Conservation (phyloP, 2,888 invertebrate species). For the Helobdella robusta region DNA sequence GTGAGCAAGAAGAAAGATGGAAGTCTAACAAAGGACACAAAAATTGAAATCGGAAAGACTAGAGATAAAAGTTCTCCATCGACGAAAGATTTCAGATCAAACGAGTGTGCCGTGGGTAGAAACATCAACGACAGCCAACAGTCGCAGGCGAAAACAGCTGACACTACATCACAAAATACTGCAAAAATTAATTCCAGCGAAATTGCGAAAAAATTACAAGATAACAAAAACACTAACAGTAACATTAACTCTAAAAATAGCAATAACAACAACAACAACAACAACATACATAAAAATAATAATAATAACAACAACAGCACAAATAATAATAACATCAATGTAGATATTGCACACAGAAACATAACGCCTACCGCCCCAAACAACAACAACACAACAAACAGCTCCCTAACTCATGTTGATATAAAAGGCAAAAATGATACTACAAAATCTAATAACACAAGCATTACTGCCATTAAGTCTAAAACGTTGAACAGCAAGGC, state of each 20-base stretch:
- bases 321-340: too few species aligned
- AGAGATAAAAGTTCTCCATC: too few species aligned
- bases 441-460: not conserved
- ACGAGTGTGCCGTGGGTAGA: not conserved
- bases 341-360: too few species aligned
- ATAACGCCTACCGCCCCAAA: not conserved
- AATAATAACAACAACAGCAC: too few species aligned
- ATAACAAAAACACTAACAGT: not conserved
- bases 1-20: not conserved
- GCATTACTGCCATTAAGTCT: not conserved
- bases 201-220: not conserved
- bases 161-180: not conserved
- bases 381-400: not conserved
- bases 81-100: not conserved
- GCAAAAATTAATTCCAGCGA: not conserved
- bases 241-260: not conserved
- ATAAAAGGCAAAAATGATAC: not conserved
- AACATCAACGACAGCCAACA: not conserved
- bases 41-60: not conserved
- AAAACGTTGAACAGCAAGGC: not conserved
- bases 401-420: not conserved
- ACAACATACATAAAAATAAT: too few species aligned
- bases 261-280: constrained; percentile 2
- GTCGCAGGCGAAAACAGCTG: constrained; percentile 1
- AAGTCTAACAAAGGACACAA: not conserved